Conservation (phyloP, 1,140 invertebrate genomes). For the Ctenoplectra terminalis region DNA sequence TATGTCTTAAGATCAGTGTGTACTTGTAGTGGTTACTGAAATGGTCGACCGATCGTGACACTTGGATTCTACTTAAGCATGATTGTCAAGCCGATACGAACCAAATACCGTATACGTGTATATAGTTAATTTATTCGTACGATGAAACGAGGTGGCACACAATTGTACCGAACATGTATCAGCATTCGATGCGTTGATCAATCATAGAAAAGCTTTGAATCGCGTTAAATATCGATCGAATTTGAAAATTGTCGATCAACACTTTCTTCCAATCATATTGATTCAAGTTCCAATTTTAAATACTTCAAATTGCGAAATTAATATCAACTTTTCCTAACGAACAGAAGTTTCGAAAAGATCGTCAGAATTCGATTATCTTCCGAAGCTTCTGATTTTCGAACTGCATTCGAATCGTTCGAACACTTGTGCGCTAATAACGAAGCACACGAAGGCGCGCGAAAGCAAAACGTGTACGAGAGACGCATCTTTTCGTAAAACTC, state of each 20-base stretch:
- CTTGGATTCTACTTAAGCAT: constrained; percentile 29
- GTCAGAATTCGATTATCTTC: not conserved
- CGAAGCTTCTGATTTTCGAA: not conserved
- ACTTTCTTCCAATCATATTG: not conserved
- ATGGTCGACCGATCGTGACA: constrained; percentile 24
- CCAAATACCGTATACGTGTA: constrained; percentile 61
- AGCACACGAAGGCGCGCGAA: constrained; percentile 3
- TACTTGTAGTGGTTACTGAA: not conserved
- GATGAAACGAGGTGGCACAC: constrained; percentile 1
- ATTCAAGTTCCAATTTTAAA: not conserved
- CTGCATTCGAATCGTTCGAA: not conserved
- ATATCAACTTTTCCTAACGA: not conserved
- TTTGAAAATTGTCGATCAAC: not conserved
- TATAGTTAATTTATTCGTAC: constrained; percentile 54
- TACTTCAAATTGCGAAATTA: not conserved
- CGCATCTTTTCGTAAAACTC: constrained; percentile 15
- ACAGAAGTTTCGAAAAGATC: not conserved
- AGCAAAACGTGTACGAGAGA: not conserved
- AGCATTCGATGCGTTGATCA: constrained; percentile 24
- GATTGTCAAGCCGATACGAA: constrained; percentile 45
- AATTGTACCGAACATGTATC: constrained; percentile 4
- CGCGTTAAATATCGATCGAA: constrained; percentile 3
- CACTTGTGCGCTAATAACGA: not conserved
- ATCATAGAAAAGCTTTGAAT: constrained; percentile 5
- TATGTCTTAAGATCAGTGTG: not conserved